Evolutionary conservation across 2,888 invertebrate genomes (phyloP), one percentile per base, ranked within the genome.

Genomic region (Caenorhabditis japonica): DNA sequence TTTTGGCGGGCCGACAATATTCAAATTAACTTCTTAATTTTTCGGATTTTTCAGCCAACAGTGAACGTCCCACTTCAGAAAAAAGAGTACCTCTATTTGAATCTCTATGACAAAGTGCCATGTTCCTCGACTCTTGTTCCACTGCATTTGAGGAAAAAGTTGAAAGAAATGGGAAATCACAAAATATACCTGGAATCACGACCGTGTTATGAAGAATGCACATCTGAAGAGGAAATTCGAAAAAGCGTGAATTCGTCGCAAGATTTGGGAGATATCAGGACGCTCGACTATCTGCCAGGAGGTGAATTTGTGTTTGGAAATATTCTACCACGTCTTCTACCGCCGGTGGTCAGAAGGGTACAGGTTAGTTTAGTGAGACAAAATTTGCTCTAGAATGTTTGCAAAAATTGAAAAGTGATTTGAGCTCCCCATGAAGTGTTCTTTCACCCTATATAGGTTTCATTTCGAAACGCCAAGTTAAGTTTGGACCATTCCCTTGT

Each of bases 271-370:
- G 76, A 76, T 17, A 56, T 59, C 10, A 44, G 76, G 27, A 49
- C 71, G 0, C 53, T 79, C 36, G 76, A 79, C 43, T 79, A 75
- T 27, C 30, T 79, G 4, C 79, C 79, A 19, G 76, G 62, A 8
- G 79, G 76, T 12, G 79, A 79, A 30, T 79, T 75, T 38, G 38
- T 79, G 7, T 79, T 79, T 34, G 79, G 79, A 36, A 74, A 76
- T 34, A 36, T 79, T 38, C 46, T 79, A 21, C 79, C 79, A 10
- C 49, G 74, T 27, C 58, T 79, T 4, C 43, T 76, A 12, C 76
- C 79, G 1, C 75, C 76, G 5, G 74, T 79, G 17, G 62, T 72
- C 10, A 43, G 79, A 43, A 49, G 66, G 33, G 74, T 72, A 34
- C 68, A 68, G 34, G 60, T 30, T 30, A 10, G 5, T 30, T 5